Evolutionary conservation across 2,888 invertebrate species (phyloP).

Genomic region (Linhomoeus sp.): DNA sequence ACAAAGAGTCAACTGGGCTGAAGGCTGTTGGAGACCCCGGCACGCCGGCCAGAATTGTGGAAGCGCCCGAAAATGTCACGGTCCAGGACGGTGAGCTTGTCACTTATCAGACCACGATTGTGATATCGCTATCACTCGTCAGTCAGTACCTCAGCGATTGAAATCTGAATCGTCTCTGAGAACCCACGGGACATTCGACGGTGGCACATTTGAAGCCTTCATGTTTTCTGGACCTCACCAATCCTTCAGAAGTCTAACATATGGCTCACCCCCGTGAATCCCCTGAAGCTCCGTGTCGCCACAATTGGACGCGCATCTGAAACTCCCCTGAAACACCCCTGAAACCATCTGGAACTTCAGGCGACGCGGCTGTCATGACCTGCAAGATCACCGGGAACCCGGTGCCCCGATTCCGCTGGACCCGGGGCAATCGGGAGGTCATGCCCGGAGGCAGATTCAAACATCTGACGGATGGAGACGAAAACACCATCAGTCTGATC

Average conservation of each 20-base stretch:
- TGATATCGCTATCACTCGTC: not conserved
- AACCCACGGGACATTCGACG: no score
- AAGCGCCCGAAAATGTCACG: slow-evolving; percentile 80
- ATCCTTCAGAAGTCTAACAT: no score
- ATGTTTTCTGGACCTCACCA: no score
- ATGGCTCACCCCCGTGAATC: no score
- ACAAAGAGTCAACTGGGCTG: slow-evolving; percentile 72
- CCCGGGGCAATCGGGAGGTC: slow-evolving; percentile 36
- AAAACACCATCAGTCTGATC: slow-evolving; percentile 71
- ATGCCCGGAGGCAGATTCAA: slow-evolving; percentile 87
- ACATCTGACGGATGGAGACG: slow-evolving; percentile 77
- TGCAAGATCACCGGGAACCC: slow-evolving; percentile 83
- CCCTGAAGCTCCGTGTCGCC: no score
- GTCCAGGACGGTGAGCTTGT: slow-evolving; percentile 64
- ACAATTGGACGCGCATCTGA: no score
- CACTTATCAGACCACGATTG: slow-evolving; percentile 12
- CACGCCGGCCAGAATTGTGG: slow-evolving; percentile 54
- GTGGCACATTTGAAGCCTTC: no score
- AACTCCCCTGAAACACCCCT: no score
- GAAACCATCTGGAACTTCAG: no score
- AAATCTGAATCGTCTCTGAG: no score
- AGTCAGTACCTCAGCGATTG: no score
- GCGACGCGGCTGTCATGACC: slow-evolving; percentile 69
- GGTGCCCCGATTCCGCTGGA: slow-evolving; percentile 54
- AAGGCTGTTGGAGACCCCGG: slow-evolving; percentile 54